Evolutionary conservation across 2,113 vertebrate genomes (phyloP).

Genomic region (Chelonoidis abingdonii): DNA sequence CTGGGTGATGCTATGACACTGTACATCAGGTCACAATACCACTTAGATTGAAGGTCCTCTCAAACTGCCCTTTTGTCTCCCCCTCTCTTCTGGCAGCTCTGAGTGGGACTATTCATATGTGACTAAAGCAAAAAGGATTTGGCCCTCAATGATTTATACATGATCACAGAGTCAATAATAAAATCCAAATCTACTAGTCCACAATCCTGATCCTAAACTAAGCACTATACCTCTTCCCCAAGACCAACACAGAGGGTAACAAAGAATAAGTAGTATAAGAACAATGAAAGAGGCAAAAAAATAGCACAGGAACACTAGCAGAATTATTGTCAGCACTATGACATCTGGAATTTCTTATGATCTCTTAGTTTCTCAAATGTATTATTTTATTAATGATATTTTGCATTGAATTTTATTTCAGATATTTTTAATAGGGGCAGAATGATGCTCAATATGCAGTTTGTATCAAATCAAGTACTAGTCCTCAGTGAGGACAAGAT

Average conservation of each 20-base stretch:
- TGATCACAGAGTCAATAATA: slow-evolving; percentile 13
- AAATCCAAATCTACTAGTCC: neutral
- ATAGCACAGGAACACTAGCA: neutral
- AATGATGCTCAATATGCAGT: neutral
- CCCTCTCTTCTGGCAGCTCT: too few relatives aligned
- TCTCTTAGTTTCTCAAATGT: neutral
- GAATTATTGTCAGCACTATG: neutral
- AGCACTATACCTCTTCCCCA: neutral
- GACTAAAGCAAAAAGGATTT: neutral
- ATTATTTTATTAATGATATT: neutral
- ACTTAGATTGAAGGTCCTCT: neutral
- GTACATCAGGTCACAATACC: too few relatives aligned
- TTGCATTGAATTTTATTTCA: slow-evolving; percentile 6
- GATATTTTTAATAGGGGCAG: neutral
- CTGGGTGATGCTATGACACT: too few relatives aligned
- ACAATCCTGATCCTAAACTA: neutral
- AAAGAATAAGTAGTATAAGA: neutral
- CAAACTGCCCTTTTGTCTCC: neutral
- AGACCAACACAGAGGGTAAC: neutral
- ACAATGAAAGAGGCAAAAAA: neutral
- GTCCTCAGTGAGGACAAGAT: neutral
- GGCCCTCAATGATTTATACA: neutral
- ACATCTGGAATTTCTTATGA: neutral
- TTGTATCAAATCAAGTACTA: neutral
- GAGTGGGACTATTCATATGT: neutral